These are phyloP conservation scores for Pseudomyrmex cubaensis DNA, from an alignment of 1,140 invertebrate genomes.

Conservation along the genomic window DNA sequence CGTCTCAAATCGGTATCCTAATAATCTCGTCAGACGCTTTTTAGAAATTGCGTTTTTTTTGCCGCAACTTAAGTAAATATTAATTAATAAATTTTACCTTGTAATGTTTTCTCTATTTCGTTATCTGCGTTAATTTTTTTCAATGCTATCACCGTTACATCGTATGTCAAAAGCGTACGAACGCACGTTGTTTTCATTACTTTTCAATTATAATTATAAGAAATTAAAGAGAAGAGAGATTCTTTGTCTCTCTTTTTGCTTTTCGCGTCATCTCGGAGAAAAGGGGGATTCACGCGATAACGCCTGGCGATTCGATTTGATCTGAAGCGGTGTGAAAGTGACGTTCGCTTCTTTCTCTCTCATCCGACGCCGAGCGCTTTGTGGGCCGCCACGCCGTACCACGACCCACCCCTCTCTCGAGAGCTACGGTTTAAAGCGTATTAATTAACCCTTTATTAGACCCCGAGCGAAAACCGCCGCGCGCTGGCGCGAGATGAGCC, in stretches of 20 bases:
- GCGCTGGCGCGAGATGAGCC: slow-evolving; percentile 79
- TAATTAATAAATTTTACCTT: not conserved
- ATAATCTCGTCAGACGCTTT: slow-evolving; percentile 6
- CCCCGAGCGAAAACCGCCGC: slow-evolving; percentile 80
- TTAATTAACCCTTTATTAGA: slow-evolving; percentile 85
- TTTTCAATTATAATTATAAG: no score
- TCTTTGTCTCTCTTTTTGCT: slow-evolving; percentile 1
- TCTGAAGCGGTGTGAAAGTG: slow-evolving; percentile 68
- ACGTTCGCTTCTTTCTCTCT: slow-evolving; percentile 64
- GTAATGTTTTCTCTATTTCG: no score
- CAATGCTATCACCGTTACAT: not conserved
- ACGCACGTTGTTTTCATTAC: no score
- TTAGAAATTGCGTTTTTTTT: not conserved
- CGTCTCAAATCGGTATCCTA: slow-evolving; percentile 4
- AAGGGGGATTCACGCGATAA: slow-evolving; percentile 70
- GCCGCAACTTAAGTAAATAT: not conserved
- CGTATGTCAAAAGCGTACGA: not conserved
- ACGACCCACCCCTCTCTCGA: slow-evolving; percentile 67
- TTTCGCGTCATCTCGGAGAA: slow-evolving; percentile 22
- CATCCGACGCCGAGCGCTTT: slow-evolving; percentile 63
- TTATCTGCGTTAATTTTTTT: not conserved
- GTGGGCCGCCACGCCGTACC: slow-evolving; percentile 68
- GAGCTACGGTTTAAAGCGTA: slow-evolving; percentile 82
- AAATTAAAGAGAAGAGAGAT: no score
- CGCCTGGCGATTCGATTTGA: slow-evolving; percentile 71